phyloP scores from a whole-genome alignment of 2,888 invertebrate genomes.

The Drymonia ruficornis region DNA sequence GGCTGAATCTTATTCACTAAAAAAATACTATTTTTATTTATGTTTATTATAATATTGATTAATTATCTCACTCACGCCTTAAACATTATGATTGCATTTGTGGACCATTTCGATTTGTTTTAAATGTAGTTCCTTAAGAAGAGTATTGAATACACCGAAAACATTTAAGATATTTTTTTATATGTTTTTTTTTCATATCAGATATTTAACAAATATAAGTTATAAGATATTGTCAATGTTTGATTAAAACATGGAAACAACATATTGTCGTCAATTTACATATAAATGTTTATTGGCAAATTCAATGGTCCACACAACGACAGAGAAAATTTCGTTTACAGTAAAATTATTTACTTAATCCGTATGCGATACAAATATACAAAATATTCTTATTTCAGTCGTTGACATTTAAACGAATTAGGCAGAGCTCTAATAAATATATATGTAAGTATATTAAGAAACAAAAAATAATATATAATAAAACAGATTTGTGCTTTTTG shows the following conservation, averaged over 20 bases:
- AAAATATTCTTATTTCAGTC: slow-evolving; percentile 68
- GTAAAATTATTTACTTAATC: slow-evolving; percentile 3
- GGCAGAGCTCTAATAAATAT: slow-evolving; percentile 49
- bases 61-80: slow-evolving; percentile 71
- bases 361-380: slow-evolving; percentile 60
- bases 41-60: slow-evolving; percentile 17
- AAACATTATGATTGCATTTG: slow-evolving; percentile 51
- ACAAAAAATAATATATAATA: slow-evolving; percentile 17
- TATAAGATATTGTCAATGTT: too few species aligned
- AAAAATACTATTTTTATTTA: slow-evolving; percentile 43
- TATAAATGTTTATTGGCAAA: not conserved
- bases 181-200: not conserved
- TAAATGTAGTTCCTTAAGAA: slow-evolving; percentile 10
- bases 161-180: slow-evolving; percentile 10
- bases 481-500: slow-evolving; percentile 60
- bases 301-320: slow-evolving; percentile 51
- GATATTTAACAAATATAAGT: too few species aligned
- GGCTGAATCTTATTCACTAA: slow-evolving; percentile 54
- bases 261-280: not conserved
- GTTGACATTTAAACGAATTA: slow-evolving; percentile 53
- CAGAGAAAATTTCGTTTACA: slow-evolving; percentile 38
- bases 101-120: slow-evolving; percentile 47
- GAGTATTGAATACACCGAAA: not conserved
- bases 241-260: too few species aligned
- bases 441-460: slow-evolving; percentile 11